Evolutionary conservation across 2,113 vertebrate genomes (phyloP).

Genomic region (Calyptommatus sinebrachiatus): DNA sequence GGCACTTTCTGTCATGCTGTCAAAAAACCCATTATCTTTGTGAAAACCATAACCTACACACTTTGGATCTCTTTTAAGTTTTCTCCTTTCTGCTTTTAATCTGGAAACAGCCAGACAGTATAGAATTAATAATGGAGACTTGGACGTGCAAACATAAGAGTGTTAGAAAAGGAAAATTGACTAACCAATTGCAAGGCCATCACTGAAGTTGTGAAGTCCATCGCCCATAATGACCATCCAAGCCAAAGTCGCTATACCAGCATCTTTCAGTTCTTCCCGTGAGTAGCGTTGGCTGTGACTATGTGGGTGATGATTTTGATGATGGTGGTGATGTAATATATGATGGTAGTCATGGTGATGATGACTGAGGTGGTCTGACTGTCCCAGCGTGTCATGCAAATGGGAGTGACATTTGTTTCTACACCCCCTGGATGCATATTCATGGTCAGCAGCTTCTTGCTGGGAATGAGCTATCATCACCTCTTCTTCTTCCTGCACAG

Average conservation of each 20-base stretch:
- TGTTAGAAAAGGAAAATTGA: not conserved
- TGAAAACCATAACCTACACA: not conserved
- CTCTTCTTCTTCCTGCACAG: constrained; percentile 82
- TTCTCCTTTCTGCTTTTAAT: not conserved
- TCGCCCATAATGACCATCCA: constrained; percentile 99
- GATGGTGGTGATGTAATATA: constrained; percentile 96
- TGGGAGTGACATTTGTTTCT: constrained; percentile 98
- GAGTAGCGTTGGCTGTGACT: constrained; percentile 93
- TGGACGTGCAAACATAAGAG: not conserved
- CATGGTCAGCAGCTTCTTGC: constrained; percentile 72
- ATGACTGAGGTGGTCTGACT: constrained; percentile 88
- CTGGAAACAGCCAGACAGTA: not conserved
- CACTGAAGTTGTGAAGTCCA: constrained; percentile 95
- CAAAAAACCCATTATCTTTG: not conserved
- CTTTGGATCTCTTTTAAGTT: not conserved
- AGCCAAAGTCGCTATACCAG: constrained; percentile 89
- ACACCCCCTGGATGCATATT: constrained; percentile 87
- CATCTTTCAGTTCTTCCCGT: constrained; percentile 88
- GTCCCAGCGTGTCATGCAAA: constrained; percentile 93
- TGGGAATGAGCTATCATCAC: constrained; percentile 87
- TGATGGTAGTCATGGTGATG: constrained; percentile 98
- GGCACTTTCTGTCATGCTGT: too few species aligned
- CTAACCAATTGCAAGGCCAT: constrained; percentile 92
- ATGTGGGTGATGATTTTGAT: constrained; percentile 97
- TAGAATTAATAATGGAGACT: not conserved